Evolutionary conservation across 2,113 vertebrate species (phyloP).

Genomic region (Anas platyrhynchos): DNA sequence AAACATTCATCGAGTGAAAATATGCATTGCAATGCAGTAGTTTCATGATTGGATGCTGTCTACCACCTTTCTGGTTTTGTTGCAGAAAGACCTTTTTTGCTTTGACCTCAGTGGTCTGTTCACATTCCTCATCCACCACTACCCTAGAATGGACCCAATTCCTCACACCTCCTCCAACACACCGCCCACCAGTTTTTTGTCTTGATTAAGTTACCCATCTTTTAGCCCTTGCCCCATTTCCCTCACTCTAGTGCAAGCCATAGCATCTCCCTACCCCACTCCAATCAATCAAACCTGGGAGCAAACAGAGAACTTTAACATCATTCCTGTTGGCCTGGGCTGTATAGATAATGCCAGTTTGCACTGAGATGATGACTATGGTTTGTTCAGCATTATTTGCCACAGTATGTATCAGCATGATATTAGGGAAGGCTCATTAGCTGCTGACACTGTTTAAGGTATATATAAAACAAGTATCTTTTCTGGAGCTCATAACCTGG

Average conservation of each 20-base stretch:
- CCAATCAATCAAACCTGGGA: neutral
- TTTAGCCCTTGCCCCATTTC: neutral
- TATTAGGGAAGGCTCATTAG: neutral
- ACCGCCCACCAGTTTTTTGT: fast-evolving
- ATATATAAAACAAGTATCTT: neutral
- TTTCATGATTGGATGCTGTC: neutral
- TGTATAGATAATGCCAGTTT: fast-evolving
- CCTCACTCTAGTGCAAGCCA: neutral
- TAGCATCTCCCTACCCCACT: neutral
- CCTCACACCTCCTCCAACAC: neutral
- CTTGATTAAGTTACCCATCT: neutral
- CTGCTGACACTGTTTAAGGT: neutral
- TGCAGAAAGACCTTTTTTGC: neutral
- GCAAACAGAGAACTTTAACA: neutral
- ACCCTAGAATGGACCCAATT: neutral
- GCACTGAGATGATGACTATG: fast-evolving
- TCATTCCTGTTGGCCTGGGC: neutral
- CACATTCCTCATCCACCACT: neutral
- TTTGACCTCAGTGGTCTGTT: neutral
- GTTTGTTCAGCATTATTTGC: neutral
- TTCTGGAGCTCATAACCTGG: neutral
- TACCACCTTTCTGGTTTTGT: neutral
- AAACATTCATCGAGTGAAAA: neutral
- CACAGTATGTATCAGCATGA: neutral
- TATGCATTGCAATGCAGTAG: neutral